Evolutionary conservation across 2,797 vertebrate species (phyloP).

Genomic region (Lacerta agilis): DNA sequence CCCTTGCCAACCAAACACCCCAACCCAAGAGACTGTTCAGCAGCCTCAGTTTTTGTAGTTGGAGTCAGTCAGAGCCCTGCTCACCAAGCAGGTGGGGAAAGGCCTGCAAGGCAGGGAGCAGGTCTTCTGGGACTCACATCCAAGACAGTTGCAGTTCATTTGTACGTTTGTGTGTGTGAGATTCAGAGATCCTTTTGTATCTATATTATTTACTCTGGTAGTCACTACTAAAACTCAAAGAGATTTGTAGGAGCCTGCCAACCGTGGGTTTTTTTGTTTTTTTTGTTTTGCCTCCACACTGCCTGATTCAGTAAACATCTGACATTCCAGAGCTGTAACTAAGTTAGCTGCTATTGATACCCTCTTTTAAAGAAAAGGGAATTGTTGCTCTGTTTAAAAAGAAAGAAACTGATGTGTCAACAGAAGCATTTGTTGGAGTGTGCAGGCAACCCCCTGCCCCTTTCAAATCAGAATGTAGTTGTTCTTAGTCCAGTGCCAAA

Average conservation of each 20-base stretch:
- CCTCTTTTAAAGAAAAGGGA: conserved; percentile 58
- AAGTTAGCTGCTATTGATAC: conserved; percentile 62
- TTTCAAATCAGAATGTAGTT: conserved; percentile 7
- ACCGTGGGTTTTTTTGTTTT: not conserved
- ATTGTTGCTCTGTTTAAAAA: conserved; percentile 53
- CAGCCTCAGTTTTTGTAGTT: too few species aligned
- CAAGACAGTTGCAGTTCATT: conserved; percentile 55
- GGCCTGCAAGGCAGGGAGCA: too few species aligned
- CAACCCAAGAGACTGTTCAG: too few species aligned
- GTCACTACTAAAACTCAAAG: conserved; percentile 72
- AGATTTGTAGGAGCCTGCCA: conserved; percentile 71
- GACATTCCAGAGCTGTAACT: conserved; percentile 69
- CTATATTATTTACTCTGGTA: conserved; percentile 70
- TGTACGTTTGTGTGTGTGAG: conserved; percentile 25
- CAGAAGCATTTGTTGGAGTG: conserved; percentile 45
- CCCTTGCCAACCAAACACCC: too few species aligned
- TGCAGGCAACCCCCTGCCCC: not conserved
- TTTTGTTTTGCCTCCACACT: conserved; percentile 69
- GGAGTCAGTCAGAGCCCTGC: too few species aligned
- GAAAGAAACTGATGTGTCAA: conserved; percentile 61
- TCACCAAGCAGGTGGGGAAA: too few species aligned
- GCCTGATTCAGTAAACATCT: conserved; percentile 72
- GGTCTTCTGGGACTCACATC: too few species aligned
- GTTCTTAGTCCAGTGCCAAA: too few species aligned
- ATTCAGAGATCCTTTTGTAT: conserved; percentile 57